Percentiles rank a stretch among this genome's conserved stretches.
Evolutionary conservation across 1,140 invertebrate species (phyloP).

Genomic region (Zaprionus capensis): DNA sequence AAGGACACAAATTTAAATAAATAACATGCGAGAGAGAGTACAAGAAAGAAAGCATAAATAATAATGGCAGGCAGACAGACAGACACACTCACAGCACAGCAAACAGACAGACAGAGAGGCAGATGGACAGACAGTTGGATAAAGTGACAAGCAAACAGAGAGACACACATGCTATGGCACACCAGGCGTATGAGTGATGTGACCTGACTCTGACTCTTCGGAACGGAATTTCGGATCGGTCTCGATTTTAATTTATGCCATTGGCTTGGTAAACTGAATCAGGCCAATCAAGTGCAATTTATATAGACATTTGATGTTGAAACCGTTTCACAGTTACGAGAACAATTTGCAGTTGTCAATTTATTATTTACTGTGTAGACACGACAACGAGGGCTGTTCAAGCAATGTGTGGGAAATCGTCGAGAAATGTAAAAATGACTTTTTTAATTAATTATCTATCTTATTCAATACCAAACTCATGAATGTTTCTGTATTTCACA

Average conservation of each 20-base stretch:
- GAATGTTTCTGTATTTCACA: too few relatives aligned
- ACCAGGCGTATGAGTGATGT: constrained; percentile 67
- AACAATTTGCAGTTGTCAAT: constrained; percentile 69
- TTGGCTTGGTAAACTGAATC: constrained; percentile 67
- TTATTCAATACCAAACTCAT: too few relatives aligned
- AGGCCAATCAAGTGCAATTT: constrained; percentile 81
- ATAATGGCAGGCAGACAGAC: constrained; percentile 50
- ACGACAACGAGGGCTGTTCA: constrained; percentile 38
- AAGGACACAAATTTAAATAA: constrained; percentile 63
- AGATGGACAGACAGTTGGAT: neutral
- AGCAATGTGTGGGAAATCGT: neutral
- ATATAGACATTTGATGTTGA: constrained; percentile 80
- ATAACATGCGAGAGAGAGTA: constrained; percentile 53
- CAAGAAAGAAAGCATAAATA: constrained; percentile 46
- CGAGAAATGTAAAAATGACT: too few relatives aligned
- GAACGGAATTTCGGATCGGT: constrained; percentile 18
- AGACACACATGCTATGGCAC: constrained; percentile 23
- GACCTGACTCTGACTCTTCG: constrained; percentile 10
- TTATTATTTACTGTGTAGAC: constrained; percentile 62
- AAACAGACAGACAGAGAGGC: neutral
- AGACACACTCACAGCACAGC: constrained; percentile 12
- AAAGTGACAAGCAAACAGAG: constrained; percentile 29
- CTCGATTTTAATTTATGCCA: constrained; percentile 75
- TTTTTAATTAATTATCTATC: too few relatives aligned
- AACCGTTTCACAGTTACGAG: constrained; percentile 66